Evolutionary conservation across 2,797 vertebrate genomes (phyloP), one percentile per base, ranked within the genome.

Genomic region (Cyprinella venusta): DNA sequence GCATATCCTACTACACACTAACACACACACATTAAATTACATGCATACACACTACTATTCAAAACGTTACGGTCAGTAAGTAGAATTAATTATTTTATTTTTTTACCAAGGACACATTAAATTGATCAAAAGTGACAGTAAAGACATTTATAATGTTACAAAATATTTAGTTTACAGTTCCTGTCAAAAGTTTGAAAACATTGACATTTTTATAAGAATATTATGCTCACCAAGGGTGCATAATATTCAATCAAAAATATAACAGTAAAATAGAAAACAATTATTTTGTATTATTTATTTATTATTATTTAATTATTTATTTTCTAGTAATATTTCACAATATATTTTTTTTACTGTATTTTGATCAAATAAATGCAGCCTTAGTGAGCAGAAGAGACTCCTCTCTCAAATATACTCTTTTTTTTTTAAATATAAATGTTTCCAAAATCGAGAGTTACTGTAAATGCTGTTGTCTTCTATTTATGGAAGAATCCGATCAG

Each of bases 201-300:
- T 2, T 15, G 0, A 1, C 0, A 13, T 4, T n/a, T 54, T 21
- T 19, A n/a, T 4, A 56, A n/a, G 21, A 5, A 1, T 59, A 3
- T 59, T 59, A 12, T 59, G 56, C n/a, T 59, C 10, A 59, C 10
- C 56, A 59, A 5, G 56, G n/a, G n/a, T 59, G 56, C n/a, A 24
- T 24, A 24, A 24, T 54, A 54, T 54, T 59, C 12, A 24, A 59
- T 59, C 54, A 24, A 59, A 54, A 56, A 56, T 56, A 10, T 61
- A 12, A 21, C 19, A 61, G 26, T 61, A 15, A 61, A 26, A 26
- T 61, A 5, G 12, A 26, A 61, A 61, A 24, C 50, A 21, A 54
- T 21, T 54, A 30, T 30, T 30, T 30, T 30, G 26, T 30, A 30
- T 30, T 30, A 30, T 30, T 30, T 30, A 30, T 30, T 1, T 30